A percentile compares a stretch with the other conserved stretches of the same genome.
phyloP scores from a whole-genome alignment of 2,888 invertebrate genomes.

The Stenotaenia linearis region DNA sequence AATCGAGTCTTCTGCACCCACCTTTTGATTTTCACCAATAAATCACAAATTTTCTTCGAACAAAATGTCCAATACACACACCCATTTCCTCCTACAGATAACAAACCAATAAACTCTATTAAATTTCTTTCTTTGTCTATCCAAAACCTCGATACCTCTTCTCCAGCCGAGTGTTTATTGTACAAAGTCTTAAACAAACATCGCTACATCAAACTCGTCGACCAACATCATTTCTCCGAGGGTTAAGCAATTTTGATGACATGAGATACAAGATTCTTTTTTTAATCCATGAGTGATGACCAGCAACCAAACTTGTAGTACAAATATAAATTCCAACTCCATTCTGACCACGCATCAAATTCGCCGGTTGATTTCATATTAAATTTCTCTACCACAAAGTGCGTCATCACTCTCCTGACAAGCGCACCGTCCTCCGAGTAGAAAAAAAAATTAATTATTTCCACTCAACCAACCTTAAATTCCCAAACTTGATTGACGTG shows the following conservation, averaged over 20 bases:
- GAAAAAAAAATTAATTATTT: not conserved
- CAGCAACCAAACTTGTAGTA: too few relatives aligned
- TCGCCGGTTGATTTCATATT: not conserved
- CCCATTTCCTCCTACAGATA: not conserved
- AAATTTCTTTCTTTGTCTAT: too few relatives aligned
- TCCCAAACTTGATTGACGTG: not conserved
- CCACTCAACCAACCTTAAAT: not conserved
- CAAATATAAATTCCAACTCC: not conserved
- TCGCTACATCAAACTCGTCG: too few relatives aligned
- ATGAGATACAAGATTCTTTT: too few relatives aligned
- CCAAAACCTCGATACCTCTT: too few relatives aligned
- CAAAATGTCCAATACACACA: not conserved
- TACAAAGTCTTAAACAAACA: too few relatives aligned
- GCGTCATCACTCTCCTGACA: not conserved
- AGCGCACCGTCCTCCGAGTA: not conserved
- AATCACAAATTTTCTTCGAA: not conserved
- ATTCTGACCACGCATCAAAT: not conserved
- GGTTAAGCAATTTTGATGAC: too few relatives aligned
- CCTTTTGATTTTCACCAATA: conserved; percentile 1
- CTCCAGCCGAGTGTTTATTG: too few relatives aligned
- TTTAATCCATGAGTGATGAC: too few relatives aligned
- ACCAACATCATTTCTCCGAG: not conserved
- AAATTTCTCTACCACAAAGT: not conserved
- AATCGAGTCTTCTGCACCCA: not conserved
- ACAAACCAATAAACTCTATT: not conserved